Evolutionary conservation across 2,797 vertebrate species (phyloP).

Genomic region (Hozukius guyotensis): DNA sequence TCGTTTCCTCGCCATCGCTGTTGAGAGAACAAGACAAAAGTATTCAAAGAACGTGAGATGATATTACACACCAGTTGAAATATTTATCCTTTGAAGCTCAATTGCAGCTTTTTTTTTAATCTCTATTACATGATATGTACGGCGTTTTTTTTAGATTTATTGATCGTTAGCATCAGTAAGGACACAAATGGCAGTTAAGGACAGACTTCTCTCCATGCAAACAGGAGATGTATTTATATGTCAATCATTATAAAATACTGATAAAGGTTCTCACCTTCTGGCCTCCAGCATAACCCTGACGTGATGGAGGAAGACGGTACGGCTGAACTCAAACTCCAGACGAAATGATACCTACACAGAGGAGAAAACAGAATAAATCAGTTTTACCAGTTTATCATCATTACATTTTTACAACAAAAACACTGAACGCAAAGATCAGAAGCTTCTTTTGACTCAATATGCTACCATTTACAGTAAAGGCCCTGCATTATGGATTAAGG

Average conservation of each 20-base stretch:
- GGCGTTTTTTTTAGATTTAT: background rate
- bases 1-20: slow-evolving; percentile 93
- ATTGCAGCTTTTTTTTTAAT: background rate
- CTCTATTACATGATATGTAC: background rate
- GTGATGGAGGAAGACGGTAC: slow-evolving; percentile 85
- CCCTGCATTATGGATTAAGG: slow-evolving; percentile 32
- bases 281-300: slow-evolving; percentile 86
- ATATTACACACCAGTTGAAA: background rate
- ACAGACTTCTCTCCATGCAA: background rate
- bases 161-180: background rate
- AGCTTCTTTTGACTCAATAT: background rate
- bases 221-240: background rate
- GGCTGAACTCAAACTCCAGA: slow-evolving; percentile 96
- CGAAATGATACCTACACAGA: slow-evolving; percentile 89
- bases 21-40: slow-evolving; percentile 34
- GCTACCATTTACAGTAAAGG: slow-evolving; percentile 28
- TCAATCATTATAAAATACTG: background rate
- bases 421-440: slow-evolving; percentile 11
- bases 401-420: background rate
- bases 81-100: background rate
- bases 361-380: background rate
- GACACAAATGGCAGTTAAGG: background rate
- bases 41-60: slow-evolving; percentile 10
- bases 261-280: slow-evolving; percentile 81
- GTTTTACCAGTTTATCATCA: background rate